Conservation (phyloP, 1,140 invertebrate genomes). For the Drosophila triauraria region DNA sequence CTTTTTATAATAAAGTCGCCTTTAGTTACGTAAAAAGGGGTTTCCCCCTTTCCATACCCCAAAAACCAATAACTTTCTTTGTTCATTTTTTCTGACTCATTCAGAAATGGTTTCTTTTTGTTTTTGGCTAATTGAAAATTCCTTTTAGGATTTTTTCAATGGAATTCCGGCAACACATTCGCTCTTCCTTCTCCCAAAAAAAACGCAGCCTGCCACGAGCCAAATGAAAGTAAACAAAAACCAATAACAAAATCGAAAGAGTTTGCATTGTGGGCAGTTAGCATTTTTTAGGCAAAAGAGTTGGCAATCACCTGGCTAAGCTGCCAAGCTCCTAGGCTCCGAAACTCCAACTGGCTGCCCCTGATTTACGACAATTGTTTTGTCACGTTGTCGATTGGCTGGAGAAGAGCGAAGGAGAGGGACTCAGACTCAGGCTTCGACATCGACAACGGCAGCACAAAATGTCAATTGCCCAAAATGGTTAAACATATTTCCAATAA, state of each 20-base stretch:
- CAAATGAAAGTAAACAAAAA: conserved; percentile 77
- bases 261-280: conserved; percentile 61
- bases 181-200: conserved; percentile 24
- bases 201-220: conserved; percentile 55
- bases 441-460: conserved; percentile 43
- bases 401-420: conserved; percentile 2
- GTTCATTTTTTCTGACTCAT: conserved; percentile 1
- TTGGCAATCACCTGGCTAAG: conserved; percentile 39
- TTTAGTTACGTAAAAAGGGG: not conserved
- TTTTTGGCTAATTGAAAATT: conserved; percentile 59
- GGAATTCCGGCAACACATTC: conserved; percentile 48
- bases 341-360: conserved; percentile 52
- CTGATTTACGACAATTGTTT: conserved; percentile 81
- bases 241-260: conserved; percentile 29
- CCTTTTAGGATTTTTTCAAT: conserved; percentile 32
- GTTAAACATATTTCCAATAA: conserved; percentile 81
- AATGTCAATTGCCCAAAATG: conserved; percentile 80
- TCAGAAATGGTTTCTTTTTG: conserved; percentile 10
- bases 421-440: not conserved
- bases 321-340: conserved; percentile 7
- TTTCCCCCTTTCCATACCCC: not conserved
- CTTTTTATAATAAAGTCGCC: not conserved
- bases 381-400: conserved; percentile 66
- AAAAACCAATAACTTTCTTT: not conserved
- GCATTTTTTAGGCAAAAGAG: conserved; percentile 32